phyloP scores from a whole-genome alignment of 1,140 invertebrate genomes.

The Latrodectus geometricus region DNA sequence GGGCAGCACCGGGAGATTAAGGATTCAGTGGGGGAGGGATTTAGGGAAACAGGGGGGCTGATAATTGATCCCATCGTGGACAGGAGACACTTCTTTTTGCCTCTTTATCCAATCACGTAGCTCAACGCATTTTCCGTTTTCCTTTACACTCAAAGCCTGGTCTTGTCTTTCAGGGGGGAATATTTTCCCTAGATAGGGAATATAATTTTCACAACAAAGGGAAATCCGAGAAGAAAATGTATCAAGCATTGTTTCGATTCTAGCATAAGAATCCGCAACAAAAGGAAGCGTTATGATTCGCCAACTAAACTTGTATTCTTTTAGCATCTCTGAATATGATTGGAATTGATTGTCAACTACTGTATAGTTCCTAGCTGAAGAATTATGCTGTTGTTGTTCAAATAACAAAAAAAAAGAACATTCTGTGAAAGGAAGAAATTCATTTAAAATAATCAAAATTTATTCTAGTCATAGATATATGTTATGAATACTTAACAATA shows the following conservation, averaged over 20 bases:
- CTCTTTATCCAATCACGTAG: constrained; percentile 61
- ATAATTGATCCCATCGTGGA: constrained; percentile 58
- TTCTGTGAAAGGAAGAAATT: too few species aligned
- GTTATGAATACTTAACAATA: too few species aligned
- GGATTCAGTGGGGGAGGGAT: constrained; percentile 35
- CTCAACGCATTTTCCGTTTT: not conserved
- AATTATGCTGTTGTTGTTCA: too few species aligned
- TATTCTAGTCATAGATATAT: too few species aligned
- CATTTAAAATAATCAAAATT: too few species aligned
- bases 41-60: constrained; percentile 17
- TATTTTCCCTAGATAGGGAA: constrained; percentile 8
- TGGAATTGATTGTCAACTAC: too few species aligned
- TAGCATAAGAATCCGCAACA: not conserved
- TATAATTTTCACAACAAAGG: not conserved
- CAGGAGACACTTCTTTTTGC: constrained; percentile 53
- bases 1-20: constrained; percentile 35
- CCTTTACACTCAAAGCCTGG: constrained; percentile 36
- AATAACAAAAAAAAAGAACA: too few species aligned
- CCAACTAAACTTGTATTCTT: too few species aligned
- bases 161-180: constrained; percentile 35
- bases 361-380: too few species aligned
- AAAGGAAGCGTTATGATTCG: too few species aligned
- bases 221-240: not conserved
- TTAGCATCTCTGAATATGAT: too few species aligned
- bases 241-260: not conserved